phyloP scores from a whole-genome alignment of 35 echinoderm and acorn worm species.

The Patiria miniata region DNA sequence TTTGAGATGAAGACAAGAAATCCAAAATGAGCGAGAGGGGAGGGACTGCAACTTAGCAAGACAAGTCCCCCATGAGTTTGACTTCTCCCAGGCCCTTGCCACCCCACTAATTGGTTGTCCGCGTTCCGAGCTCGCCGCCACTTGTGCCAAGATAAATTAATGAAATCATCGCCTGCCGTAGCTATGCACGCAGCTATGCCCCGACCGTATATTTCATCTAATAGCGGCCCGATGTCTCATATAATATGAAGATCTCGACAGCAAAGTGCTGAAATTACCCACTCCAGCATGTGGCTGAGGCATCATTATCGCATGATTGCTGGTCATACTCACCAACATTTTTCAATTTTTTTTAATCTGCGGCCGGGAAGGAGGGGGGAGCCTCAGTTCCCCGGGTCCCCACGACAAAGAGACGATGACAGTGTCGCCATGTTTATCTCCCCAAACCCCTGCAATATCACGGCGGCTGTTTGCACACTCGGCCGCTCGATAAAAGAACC shows the following conservation, averaged over 20 bases:
- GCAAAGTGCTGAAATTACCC: conserved; percentile 22
- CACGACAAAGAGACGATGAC: conserved; percentile 14
- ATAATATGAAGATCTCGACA: background rate
- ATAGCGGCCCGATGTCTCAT: background rate
- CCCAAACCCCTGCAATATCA: background rate
- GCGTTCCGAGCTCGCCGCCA: background rate
- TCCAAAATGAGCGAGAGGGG: background rate
- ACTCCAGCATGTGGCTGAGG: background rate
- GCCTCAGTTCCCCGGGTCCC: background rate
- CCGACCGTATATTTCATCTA: background rate
- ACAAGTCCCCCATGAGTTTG: background rate
- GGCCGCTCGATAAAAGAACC: background rate
- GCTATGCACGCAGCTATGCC: conserved; percentile 11
- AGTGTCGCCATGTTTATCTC: conserved; percentile 19
- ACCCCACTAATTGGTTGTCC: conserved; percentile 25
- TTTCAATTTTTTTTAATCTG: conserved; percentile 24
- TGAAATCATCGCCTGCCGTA: conserved; percentile 19
- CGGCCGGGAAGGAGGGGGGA: background rate
- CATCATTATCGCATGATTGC: conserved; percentile 25
- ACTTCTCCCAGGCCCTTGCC: background rate
- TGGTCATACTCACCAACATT: conserved; percentile 4
- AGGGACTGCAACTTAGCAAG: background rate
- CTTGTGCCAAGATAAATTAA: conserved; percentile 22
- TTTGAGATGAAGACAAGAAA: too few relatives aligned
- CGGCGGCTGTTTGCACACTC: conserved; percentile 11